Evolutionary conservation across 2,113 vertebrate species (phyloP).

Genomic region (Percina caprodes): DNA sequence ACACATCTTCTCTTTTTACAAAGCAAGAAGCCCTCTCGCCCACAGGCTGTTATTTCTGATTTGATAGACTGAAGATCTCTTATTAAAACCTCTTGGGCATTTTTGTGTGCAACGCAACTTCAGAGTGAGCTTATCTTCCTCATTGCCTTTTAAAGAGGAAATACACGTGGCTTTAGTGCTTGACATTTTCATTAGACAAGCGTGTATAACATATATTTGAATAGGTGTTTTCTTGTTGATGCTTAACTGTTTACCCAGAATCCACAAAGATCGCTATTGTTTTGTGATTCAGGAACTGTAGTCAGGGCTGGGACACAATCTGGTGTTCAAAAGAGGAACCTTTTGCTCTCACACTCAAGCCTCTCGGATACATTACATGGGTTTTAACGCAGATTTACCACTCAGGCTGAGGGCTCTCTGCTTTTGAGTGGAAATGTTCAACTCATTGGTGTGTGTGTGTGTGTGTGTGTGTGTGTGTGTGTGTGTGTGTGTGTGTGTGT

Average conservation of each 20-base stretch:
- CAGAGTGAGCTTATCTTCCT: conserved; percentile 6
- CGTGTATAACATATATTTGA: neutral
- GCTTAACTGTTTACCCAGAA: neutral
- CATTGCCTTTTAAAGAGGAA: neutral
- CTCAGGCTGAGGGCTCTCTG: conserved; percentile 51
- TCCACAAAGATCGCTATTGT: neutral
- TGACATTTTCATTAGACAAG: neutral
- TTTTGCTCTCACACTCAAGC: conserved; percentile 39
- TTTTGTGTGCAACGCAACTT: neutral
- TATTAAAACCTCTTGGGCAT: neutral
- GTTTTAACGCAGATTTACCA: conserved; percentile 50
- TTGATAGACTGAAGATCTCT: neutral
- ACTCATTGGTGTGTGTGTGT: conserved; percentile 11
- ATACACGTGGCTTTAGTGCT: neutral
- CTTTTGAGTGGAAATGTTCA: conserved; percentile 52
- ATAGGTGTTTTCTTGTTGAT: neutral
- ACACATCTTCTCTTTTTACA: conserved; percentile 21
- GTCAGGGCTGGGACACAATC: neutral
- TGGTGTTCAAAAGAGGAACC: conserved; percentile 35
- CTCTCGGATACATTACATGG: conserved; percentile 37
- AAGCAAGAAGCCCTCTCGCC: conserved; percentile 12
- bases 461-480: conserved; percentile 20
- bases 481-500: no score
- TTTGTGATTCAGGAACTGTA: neutral
- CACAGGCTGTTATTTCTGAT: neutral